Conservation (phyloP, 64 coral and sea anemone species). For the Cladopsammia gracilis region DNA sequence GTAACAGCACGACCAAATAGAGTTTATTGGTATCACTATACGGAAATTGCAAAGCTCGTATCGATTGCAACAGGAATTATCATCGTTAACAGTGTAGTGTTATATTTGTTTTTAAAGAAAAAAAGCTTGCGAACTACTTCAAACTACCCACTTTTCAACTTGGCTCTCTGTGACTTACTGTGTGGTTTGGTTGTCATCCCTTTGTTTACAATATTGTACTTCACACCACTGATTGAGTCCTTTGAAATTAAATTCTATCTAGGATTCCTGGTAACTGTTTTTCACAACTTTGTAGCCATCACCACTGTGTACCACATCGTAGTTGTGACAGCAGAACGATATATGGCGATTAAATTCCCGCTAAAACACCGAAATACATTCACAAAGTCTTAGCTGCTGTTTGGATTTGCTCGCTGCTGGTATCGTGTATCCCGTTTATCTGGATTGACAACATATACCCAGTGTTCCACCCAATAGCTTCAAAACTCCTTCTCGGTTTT, state of each 20-base stretch:
- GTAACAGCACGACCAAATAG: background rate
- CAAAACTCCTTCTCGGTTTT: background rate
- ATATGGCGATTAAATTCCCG: constrained; percentile 37
- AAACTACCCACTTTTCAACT: constrained; percentile 44
- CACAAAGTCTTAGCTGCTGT: background rate
- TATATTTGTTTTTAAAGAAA: constrained; percentile 18
- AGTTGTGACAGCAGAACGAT: constrained; percentile 20
- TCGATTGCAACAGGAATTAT: constrained; percentile 20
- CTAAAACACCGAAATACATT: background rate
- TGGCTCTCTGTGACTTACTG: constrained; percentile 10
- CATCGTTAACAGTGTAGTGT: constrained; percentile 16
- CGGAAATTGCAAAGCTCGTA: background rate
- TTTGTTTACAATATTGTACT: background rate
- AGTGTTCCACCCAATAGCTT: background rate
- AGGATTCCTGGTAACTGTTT: constrained; percentile 20
- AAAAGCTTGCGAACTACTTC: constrained; percentile 3
- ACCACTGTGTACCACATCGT: constrained; percentile 9
- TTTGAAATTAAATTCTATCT: background rate
- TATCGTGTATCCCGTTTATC: constrained; percentile 4
- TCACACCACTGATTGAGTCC: background rate
- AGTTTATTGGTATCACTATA: background rate
- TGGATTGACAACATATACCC: constrained; percentile 23
- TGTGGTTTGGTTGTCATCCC: constrained; percentile 11
- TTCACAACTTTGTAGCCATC: constrained; percentile 44
- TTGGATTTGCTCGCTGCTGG: constrained; percentile 6